Base-by-base conservation (phyloP, 2,888 invertebrate species). In the Lamellibrachia satsuma region DNA sequence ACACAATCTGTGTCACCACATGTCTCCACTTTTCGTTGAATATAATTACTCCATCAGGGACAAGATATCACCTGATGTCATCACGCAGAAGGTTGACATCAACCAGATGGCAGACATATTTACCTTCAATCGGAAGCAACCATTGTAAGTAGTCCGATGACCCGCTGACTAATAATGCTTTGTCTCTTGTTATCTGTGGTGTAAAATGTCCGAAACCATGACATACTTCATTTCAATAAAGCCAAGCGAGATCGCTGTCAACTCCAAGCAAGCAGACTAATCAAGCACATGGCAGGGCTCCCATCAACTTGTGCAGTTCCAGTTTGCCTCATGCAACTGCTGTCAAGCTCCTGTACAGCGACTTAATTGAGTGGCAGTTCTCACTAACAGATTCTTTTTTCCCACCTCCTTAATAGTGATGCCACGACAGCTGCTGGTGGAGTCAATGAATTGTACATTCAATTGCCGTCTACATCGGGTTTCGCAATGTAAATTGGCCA, bases 361-460 rank as follows among this genome's bases (percentile, higher is more conserved):
- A 75, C 75, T 75, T 75, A 75, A 75, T 75, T 75, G 75, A 75
- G 75, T 75, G 75, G 75, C 75, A 75, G 75, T 75, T 75, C 75
- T 75, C 75, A 15, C 75, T 75, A 75, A 75, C 75, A 75, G 75
- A 15, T 75, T 75, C 75, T 22, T 75, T 75, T 75, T 75, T 75
- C 15, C 15, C 22, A 22, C 3, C 75, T 75, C 75, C 75, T 22
- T n/a, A 15, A 75, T 75, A 75, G 22, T 22, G 75, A n/a, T 75
- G 75, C 15, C 22, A 75, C 75, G 4, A 22, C 75, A 75, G 75
- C 75, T 75, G 75, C 22, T 22, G 75, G 4, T n/a, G 22, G 75
- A 75, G 75, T 75, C 75, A 75, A 75, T 75, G 75, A 75, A 75
- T 22, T 75, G 22, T n/a, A 22, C n/a, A 75, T n/a, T 75, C 22